Evolutionary conservation across 2,888 invertebrate species (phyloP), one percentile per base, ranked within the genome.

Genomic region (Helobdella robusta): DNA sequence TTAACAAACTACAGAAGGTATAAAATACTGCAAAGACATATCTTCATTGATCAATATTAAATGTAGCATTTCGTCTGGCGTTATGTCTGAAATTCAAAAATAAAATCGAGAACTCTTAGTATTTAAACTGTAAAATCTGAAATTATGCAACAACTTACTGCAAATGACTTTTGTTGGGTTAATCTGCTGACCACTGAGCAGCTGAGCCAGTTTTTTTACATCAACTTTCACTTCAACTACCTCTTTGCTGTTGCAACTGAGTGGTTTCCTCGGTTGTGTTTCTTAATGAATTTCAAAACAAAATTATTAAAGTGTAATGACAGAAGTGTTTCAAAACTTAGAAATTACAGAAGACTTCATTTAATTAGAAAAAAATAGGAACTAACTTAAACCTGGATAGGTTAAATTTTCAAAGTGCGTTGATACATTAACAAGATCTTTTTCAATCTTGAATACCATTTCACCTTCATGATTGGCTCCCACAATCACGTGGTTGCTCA

Each of bases 21-120:
- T 84, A 78, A 89, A 88, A 76, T 88, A 89, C 79, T 89, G 87
- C 68, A 91, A 81, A 20, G 85, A 85, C 8, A 90, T 83, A 77
- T 87, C 86, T 64, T 86, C 86, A 67, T 87, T 85, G 71, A 86
- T 84, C 68, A 91, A 80, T 73, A 85, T 84, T 73, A 91, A 79
- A 75, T 89, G 87, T 0, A 89, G 85, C 73, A 88, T 83, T 75
- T 83, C 84, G 68, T 86, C 86, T 69, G 87, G 83, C 30, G 88
- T 83, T 67, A 91, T 86, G 75, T 88, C 88, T 80, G 77, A 25
- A 61, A 68, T 6, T 54, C 59, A 56, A 58, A 52, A 2, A 32
- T 1, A 23, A 23, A 18, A 32, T 63, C 11, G 32, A 28, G 18
- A 54, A 5, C 36, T 54, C 46, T 61, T 30, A 61, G 3, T 6